These are phyloP conservation scores for Mongoloraphidia duomilia DNA, from an alignment of 2,888 invertebrate genomes.

Conservation along the genomic window DNA sequence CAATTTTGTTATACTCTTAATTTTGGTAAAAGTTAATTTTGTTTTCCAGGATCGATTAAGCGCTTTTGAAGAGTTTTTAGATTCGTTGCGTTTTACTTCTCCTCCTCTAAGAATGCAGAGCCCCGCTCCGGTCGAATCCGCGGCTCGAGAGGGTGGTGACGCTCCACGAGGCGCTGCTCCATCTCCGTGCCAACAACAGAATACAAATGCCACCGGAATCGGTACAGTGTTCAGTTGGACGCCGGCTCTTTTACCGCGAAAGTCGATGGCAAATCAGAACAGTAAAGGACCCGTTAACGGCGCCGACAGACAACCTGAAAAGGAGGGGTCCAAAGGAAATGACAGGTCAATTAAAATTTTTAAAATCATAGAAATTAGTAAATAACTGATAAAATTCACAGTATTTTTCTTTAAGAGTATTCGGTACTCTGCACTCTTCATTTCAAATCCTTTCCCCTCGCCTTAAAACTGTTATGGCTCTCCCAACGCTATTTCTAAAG, in stretches of 20 bases:
- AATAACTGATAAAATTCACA: no score
- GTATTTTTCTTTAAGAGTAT: no score
- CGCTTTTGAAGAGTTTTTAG: slow-evolving; percentile 7
- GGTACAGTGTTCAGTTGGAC: slow-evolving; percentile 10
- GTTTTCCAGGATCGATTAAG: slow-evolving; percentile 7
- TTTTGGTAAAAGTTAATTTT: neutral
- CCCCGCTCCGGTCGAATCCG: neutral
- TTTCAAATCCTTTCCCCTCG: no score
- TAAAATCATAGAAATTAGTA: no score
- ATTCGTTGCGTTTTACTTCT: slow-evolving; percentile 7
- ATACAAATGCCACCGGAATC: neutral
- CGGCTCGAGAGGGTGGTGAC: neutral
- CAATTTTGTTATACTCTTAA: neutral
- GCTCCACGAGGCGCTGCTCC: slow-evolving; percentile 9
- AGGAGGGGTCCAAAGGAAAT: no score
- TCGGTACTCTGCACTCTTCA: no score
- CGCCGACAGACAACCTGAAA: no score
- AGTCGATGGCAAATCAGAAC: neutral
- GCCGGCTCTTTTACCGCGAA: slow-evolving; percentile 7
- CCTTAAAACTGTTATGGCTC: no score
- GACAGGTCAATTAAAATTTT: no score
- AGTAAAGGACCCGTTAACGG: no score
- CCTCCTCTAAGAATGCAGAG: neutral
- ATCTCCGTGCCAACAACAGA: slow-evolving; percentile 4
- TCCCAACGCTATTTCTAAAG: no score